phyloP scores from a whole-genome alignment of 2,113 vertebrate genomes.

The Vireo altiloquus region DNA sequence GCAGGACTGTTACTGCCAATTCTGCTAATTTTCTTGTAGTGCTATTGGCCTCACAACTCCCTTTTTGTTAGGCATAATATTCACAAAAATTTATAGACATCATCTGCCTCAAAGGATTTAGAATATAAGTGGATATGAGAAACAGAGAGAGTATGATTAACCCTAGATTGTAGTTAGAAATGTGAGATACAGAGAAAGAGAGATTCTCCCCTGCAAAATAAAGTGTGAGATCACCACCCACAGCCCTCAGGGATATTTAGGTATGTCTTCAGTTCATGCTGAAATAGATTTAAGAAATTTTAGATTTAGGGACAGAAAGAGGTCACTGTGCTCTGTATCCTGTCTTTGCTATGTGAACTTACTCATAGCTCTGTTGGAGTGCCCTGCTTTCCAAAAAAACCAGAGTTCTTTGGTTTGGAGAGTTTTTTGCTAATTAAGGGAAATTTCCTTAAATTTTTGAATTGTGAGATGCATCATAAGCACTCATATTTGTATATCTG shows the following conservation, averaged over 20 bases:
- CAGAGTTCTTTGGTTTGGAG: neutral
- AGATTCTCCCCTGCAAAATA: neutral
- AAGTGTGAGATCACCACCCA: neutral
- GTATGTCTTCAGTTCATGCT: neutral
- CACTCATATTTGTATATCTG: neutral
- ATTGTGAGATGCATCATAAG: neutral
- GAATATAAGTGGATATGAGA: neutral
- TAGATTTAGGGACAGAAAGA: neutral
- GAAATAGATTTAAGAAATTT: neutral
- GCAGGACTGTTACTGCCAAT: neutral
- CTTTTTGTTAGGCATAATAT: neutral
- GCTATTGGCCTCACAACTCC: neutral
- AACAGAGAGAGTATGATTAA: neutral
- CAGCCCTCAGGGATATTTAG: neutral
- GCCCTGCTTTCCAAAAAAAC: neutral
- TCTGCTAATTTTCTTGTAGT: neutral
- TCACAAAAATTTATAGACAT: neutral
- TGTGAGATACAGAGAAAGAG: neutral
- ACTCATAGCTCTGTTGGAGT: neutral
- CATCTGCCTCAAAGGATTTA: neutral
- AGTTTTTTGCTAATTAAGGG: slow-evolving; percentile 9
- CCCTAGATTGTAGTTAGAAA: neutral
- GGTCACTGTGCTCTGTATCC: neutral
- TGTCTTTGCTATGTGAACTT: rapidly evolving
- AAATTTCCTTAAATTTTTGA: slow-evolving; percentile 26